Percentiles rank a stretch among this genome's conserved stretches.
Conservation (phyloP, 2,888 invertebrate species). For the Drosophila formosana region DNA sequence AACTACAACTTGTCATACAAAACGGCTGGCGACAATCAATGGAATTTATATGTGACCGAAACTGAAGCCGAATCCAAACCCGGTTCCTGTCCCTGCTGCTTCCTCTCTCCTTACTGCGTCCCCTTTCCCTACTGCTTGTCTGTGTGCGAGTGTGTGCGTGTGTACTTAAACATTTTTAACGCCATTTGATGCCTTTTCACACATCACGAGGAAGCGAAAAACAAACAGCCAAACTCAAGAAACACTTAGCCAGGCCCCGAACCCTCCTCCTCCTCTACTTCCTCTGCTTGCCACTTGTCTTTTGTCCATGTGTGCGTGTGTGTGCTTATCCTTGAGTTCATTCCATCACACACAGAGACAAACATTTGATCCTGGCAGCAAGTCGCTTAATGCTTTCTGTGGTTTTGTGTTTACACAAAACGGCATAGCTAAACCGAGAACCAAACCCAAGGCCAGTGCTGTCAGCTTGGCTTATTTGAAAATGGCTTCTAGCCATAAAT, state of each 20-base stretch:
- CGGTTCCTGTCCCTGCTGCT: neutral
- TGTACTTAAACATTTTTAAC: slow-evolving; percentile 78
- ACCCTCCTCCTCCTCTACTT: slow-evolving; percentile 23
- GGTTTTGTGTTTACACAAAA: slow-evolving; percentile 73
- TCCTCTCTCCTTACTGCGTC: no score
- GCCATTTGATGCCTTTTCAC: slow-evolving; percentile 81
- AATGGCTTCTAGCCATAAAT: no score
- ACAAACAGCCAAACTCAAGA: slow-evolving; percentile 72
- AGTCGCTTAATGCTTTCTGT: slow-evolving; percentile 58
- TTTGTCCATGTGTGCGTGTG: slow-evolving; percentile 19
- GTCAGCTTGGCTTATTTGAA: no score
- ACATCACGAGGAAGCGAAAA: slow-evolving; percentile 65
- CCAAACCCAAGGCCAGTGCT: slow-evolving; percentile 16
- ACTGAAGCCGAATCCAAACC: slow-evolving; percentile 41
- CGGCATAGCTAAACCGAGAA: slow-evolving; percentile 42
- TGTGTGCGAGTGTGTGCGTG: slow-evolving; percentile 33
- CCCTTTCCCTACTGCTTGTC: slow-evolving; percentile 1
- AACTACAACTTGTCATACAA: slow-evolving; percentile 74
- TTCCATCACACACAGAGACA: slow-evolving; percentile 39
- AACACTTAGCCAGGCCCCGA: slow-evolving; percentile 68
- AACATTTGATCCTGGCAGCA: slow-evolving; percentile 57
- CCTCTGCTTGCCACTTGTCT: slow-evolving; percentile 24
- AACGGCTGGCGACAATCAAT: slow-evolving; percentile 78
- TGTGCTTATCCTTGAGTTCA: slow-evolving; percentile 48
- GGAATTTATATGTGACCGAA: slow-evolving; percentile 65